phyloP scores from a whole-genome alignment of 1,140 invertebrate species.

The Pseudomyrmex pallidus region DNA sequence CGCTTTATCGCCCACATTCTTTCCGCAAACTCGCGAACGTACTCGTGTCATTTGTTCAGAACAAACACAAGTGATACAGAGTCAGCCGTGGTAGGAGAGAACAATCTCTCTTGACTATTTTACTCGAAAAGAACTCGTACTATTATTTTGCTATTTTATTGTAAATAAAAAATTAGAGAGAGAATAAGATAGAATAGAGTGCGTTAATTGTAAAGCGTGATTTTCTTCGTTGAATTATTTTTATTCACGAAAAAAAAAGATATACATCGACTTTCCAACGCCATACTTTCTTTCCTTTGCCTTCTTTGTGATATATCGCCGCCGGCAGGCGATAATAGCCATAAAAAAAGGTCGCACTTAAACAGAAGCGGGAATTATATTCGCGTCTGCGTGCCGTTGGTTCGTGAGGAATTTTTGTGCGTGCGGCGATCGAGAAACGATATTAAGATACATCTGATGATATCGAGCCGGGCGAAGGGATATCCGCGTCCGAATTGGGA shows the following conservation, averaged over 20 bases:
- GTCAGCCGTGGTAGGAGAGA: background rate
- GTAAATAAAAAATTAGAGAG: background rate
- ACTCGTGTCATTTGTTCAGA: conserved; percentile 8
- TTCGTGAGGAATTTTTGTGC: conserved; percentile 22
- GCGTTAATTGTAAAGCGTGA: background rate
- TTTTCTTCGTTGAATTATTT: too few species aligned
- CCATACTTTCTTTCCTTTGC: background rate
- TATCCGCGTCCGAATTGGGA: conserved; percentile 31
- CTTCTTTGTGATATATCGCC: conserved; percentile 3
- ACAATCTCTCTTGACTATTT: background rate
- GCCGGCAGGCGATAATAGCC: background rate
- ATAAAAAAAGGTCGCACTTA: conserved; percentile 15
- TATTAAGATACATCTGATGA: conserved; percentile 54
- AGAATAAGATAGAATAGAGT: background rate
- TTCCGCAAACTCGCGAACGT: background rate
- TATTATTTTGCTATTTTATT: background rate
- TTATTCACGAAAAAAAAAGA: too few species aligned
- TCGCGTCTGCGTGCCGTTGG: conserved; percentile 49
- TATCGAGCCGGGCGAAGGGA: background rate
- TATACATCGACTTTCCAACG: background rate
- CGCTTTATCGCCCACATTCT: conserved; percentile 3
- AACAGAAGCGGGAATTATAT: conserved; percentile 39
- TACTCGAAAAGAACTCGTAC: background rate
- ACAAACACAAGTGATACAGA: background rate
- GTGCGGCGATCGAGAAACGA: conserved; percentile 37